Evolutionary conservation across 2,113 vertebrate genomes (phyloP).

Genomic region (Sceloporus tristichus): DNA sequence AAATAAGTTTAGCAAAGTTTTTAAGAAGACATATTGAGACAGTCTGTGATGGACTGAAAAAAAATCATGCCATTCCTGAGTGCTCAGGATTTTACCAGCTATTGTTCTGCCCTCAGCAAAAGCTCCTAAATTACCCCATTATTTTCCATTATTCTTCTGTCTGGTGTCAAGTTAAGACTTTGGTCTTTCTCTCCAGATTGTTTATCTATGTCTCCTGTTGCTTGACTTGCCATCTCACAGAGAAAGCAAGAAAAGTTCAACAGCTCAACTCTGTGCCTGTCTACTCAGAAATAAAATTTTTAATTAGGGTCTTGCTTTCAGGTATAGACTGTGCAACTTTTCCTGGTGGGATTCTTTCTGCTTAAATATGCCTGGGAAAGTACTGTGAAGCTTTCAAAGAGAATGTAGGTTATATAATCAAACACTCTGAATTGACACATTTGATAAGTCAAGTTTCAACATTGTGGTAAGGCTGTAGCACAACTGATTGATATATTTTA

Average conservation of each 20-base stretch:
- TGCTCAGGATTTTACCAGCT: neutral
- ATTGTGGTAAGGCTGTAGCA: neutral
- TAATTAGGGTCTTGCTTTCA: neutral
- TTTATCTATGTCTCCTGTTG: neutral
- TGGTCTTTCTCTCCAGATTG: neutral
- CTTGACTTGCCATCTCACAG: neutral
- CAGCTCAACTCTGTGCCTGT: neutral
- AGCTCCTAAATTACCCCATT: neutral
- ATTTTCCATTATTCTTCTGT: neutral
- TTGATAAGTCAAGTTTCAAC: neutral
- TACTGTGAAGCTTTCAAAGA: neutral
- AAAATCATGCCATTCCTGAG: neutral
- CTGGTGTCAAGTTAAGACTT: neutral
- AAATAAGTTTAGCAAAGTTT: neutral
- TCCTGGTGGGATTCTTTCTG: no score
- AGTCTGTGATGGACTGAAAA: neutral
- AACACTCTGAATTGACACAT: neutral
- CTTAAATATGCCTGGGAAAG: neutral
- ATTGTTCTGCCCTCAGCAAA: neutral
- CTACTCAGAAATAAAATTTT: neutral
- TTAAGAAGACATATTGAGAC: neutral
- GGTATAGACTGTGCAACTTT: neutral
- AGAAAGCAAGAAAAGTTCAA: neutral
- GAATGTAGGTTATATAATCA: neutral
- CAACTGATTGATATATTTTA: neutral